phyloP scores from a whole-genome alignment of 2,113 vertebrate genomes.

The Egretta garzetta region DNA sequence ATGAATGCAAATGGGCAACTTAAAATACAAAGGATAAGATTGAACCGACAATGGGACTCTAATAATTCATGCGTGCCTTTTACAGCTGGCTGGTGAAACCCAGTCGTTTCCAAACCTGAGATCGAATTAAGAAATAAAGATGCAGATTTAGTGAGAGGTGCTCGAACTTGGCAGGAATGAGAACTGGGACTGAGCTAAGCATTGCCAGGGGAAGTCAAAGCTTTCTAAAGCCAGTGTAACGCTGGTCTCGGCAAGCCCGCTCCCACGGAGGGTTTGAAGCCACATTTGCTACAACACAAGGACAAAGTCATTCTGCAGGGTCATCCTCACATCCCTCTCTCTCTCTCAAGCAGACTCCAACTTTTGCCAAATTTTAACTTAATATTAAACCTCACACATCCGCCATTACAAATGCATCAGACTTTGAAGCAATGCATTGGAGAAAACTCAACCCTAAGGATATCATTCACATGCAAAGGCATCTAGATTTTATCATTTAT shows the following conservation, averaged over 20 bases:
- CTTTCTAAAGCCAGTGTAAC: fast-evolving
- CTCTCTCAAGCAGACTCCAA: neutral
- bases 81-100: neutral
- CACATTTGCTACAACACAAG: fast-evolving
- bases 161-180: neutral
- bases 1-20: conserved; percentile 50
- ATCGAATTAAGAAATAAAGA: conserved; percentile 50
- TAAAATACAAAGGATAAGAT: conserved; percentile 23
- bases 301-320: neutral
- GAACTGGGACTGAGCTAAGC: neutral
- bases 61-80: neutral
- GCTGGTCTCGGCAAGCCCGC: neutral
- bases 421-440: neutral
- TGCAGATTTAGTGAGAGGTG: neutral
- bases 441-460: conserved; percentile 34
- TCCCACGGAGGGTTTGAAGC: neutral
- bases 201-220: neutral
- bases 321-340: neutral
- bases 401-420: neutral
- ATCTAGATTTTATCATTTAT: conserved; percentile 35
- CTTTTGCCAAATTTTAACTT: neutral
- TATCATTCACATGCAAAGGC: conserved; percentile 57
- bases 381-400: neutral
- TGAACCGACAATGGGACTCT: neutral
- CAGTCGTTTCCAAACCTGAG: neutral